Evolutionary conservation across 2,888 invertebrate genomes (phyloP), one percentile per base, ranked within the genome.

Genomic region (Drosophila incognita): DNA sequence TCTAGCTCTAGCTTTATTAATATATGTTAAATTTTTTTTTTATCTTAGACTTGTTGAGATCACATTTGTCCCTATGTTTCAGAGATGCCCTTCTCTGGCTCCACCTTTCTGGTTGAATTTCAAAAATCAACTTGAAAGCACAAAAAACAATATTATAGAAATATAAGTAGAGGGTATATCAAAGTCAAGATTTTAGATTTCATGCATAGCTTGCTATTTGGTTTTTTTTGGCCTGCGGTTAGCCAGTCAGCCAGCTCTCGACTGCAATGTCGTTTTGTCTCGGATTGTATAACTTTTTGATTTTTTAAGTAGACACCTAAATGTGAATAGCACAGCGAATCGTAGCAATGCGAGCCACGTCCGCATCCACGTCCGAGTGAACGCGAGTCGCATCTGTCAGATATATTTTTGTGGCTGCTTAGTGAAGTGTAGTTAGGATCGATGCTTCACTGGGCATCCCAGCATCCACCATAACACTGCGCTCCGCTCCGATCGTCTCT

Each of bases 261-360:
- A 58, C 64, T 79, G 78, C 78, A 75, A 79, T 79, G 80, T 75
- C 78, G 78, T 79, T 78, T 78, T 75, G 80, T 76, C 74, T 78
- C 71, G 69, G 74, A 83, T 84, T 87, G 88, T 87, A 87, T 85
- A 84, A 88, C 88, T 83, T 84, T 84, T 84, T 87, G 83, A 85
- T 87, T 88, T 87, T 82, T 89, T 87, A 87, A 87, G 86, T 87
- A 87, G 86, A 89, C 89, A 87, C 87, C 88, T 87, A 86, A 85
- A 89, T 87, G 89, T 87, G 86, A 87, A 89, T 85, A 87, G 86
- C 86, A 89, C 87, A 87, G 65, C 89, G 89, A 86, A 87, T 85
- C 89, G 85, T 81, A 84, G 87, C 85, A 79, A 82, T 79, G 82
- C 75, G 69, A 81, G 49, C 71, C 76, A 80, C 69, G 78, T 78